Conservation (phyloP, 1,140 invertebrate species). For the Coelopa frigida region DNA sequence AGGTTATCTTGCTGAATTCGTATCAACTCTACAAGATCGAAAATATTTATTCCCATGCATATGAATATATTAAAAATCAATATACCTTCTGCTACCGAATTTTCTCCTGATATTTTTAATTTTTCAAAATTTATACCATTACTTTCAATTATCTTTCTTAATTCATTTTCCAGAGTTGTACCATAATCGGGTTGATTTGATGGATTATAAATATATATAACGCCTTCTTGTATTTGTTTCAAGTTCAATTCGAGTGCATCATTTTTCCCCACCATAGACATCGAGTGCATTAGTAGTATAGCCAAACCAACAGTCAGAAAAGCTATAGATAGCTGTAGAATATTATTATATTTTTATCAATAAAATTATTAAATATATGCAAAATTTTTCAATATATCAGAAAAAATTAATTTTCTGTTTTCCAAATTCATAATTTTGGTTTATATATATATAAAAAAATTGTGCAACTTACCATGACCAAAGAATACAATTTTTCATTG, state of each 20-base stretch:
- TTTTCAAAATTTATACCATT: conserved; percentile 19
- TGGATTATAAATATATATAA: conserved; percentile 29
- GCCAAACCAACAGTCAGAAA: conserved; percentile 18
- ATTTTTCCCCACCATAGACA: conserved; percentile 26
- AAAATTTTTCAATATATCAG: no score
- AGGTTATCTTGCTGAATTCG: conserved; percentile 27
- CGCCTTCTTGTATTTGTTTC: conserved; percentile 19
- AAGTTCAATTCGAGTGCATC: conserved; percentile 21
- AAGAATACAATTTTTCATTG: conserved; percentile 25
- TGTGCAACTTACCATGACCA: conserved; percentile 26
- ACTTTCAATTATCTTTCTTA: conserved; percentile 25
- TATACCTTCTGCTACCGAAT: conserved; percentile 8
- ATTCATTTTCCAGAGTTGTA: conserved; percentile 18
- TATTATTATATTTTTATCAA: no score
- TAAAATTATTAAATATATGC: no score
- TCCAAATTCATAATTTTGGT: no score
- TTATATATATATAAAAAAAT: not conserved
- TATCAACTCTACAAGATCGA: conserved; percentile 22
- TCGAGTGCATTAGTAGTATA: conserved; percentile 25
- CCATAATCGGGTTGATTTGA: conserved; percentile 12
- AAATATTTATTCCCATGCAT: no score
- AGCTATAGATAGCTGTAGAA: conserved; percentile 22
- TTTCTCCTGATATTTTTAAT: conserved; percentile 15
- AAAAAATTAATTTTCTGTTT: no score
- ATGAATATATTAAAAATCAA: not conserved